Evolutionary conservation across 2,797 vertebrate species (phyloP).

Genomic region (Lepilemur ruficaudatus): DNA sequence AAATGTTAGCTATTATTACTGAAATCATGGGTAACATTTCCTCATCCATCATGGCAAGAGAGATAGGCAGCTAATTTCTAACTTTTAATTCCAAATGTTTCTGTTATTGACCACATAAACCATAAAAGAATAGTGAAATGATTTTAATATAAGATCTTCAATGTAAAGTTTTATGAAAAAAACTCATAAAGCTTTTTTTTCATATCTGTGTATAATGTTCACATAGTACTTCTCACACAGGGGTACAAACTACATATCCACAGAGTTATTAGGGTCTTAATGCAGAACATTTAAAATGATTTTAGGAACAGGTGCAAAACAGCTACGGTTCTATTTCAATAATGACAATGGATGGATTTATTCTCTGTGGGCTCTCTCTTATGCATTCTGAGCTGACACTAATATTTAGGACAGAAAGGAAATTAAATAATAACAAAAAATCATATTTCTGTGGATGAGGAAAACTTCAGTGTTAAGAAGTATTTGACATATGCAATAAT

Average conservation of each 20-base stretch:
- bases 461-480: constrained; percentile 1
- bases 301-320: constrained; percentile 63
- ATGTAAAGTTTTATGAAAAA: not conserved
- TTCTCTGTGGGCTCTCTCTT: constrained; percentile 35
- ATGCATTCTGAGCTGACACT: constrained; percentile 39
- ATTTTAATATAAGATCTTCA: not conserved
- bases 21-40: not conserved
- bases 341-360: not conserved
- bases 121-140: not conserved
- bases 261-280: not conserved
- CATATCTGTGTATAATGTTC: constrained; percentile 1
- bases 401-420: constrained; percentile 54
- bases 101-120: not conserved
- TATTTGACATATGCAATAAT: not conserved
- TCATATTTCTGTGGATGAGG: not conserved
- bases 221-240: not conserved
- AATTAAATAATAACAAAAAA: constrained; percentile 52
- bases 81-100: not conserved
- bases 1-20: not conserved
- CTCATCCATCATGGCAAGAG: not conserved
- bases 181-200: not conserved
- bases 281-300: constrained; percentile 26
- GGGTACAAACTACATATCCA: not conserved
- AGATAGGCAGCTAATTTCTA: not conserved
- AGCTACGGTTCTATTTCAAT: constrained; percentile 40